Evolutionary conservation across 2,888 invertebrate species (phyloP).

Genomic region (Trichopoda pennipes): DNA sequence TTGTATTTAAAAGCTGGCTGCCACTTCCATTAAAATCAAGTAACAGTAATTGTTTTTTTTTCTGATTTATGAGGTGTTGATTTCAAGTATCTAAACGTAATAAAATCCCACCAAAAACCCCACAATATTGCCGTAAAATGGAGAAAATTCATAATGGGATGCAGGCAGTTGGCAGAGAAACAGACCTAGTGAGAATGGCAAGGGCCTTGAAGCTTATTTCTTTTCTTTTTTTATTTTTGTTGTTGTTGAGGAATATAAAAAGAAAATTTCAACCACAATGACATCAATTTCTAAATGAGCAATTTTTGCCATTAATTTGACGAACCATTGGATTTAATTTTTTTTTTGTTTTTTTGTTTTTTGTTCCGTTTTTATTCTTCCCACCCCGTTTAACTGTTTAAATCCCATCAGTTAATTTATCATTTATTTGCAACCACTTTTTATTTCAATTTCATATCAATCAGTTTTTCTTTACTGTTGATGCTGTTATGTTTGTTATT

Average conservation of each 20-base stretch:
- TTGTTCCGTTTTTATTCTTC: neutral
- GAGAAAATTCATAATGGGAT: slow-evolving; percentile 56
- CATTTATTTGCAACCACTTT: slow-evolving; percentile 48
- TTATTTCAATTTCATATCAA: slow-evolving; percentile 63
- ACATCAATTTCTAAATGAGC: slow-evolving; percentile 63
- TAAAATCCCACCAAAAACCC: slow-evolving; percentile 38
- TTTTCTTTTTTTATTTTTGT: neutral
- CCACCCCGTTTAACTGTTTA: neutral
- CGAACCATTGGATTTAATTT: slow-evolving; percentile 38
- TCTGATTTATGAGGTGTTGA: slow-evolving; percentile 68
- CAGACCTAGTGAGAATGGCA: neutral
- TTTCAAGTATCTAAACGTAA: slow-evolving; percentile 63
- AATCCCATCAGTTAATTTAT: slow-evolving; percentile 35
- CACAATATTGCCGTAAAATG: slow-evolving; percentile 23
- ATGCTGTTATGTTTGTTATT: slow-evolving; percentile 3
- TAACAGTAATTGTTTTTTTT: slow-evolving; percentile 51
- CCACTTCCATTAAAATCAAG: slow-evolving; percentile 32
- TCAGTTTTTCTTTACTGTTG: slow-evolving; percentile 33
- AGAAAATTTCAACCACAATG: slow-evolving; percentile 56
- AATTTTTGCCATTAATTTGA: slow-evolving; percentile 56
- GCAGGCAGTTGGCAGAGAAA: neutral
- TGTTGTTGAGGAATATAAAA: slow-evolving; percentile 17
- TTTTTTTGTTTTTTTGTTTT: too few relatives aligned
- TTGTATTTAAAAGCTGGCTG: slow-evolving; percentile 23
- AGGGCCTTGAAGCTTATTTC: slow-evolving; percentile 40